A percentile compares a stretch with the other conserved stretches of the same genome.
These are phyloP conservation scores for Ladona fulva DNA, from an alignment of 1,140 invertebrate species.

Conservation along the genomic window DNA sequence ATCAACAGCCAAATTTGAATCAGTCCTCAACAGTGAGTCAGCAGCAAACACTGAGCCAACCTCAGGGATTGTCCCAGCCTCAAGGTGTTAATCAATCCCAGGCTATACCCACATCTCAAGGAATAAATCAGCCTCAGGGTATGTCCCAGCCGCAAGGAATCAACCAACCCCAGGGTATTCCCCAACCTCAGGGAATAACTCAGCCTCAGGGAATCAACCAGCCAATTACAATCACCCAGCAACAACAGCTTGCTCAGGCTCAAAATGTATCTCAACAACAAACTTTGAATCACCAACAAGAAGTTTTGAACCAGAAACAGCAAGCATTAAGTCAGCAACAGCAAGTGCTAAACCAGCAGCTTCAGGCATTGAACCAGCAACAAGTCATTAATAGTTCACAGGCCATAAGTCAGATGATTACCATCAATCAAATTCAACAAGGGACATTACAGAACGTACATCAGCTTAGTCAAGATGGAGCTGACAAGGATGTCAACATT, in stretches of 20 bases:
- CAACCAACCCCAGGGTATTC: not conserved
- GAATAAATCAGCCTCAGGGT: not conserved
- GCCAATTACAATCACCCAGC: constrained; percentile 21
- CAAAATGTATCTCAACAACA: constrained; percentile 25
- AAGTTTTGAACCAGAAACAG: constrained; percentile 22
- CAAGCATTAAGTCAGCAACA: constrained; percentile 16
- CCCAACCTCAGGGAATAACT: constrained; percentile 10
- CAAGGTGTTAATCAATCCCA: not conserved
- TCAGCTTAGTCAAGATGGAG: constrained; percentile 8
- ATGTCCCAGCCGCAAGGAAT: not conserved
- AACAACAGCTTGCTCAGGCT: constrained; percentile 38
- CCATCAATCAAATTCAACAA: constrained; percentile 23
- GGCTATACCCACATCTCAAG: not conserved
- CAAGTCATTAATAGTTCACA: constrained; percentile 12
- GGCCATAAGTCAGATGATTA: constrained; percentile 5
- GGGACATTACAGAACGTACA: constrained; percentile 13
- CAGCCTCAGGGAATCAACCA: constrained; percentile 15
- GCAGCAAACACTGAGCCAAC: not conserved
- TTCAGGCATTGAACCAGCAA: constrained; percentile 17
- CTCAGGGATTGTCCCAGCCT: not conserved
- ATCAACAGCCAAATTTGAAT: not conserved
- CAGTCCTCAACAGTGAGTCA: not conserved
- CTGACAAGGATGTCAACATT: not conserved
- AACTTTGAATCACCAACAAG: constrained; percentile 36
- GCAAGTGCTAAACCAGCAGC: constrained; percentile 14